These are phyloP conservation scores for Carterocephalus palaemon DNA, from an alignment of 2,888 invertebrate genomes.

Conservation along the genomic window DNA sequence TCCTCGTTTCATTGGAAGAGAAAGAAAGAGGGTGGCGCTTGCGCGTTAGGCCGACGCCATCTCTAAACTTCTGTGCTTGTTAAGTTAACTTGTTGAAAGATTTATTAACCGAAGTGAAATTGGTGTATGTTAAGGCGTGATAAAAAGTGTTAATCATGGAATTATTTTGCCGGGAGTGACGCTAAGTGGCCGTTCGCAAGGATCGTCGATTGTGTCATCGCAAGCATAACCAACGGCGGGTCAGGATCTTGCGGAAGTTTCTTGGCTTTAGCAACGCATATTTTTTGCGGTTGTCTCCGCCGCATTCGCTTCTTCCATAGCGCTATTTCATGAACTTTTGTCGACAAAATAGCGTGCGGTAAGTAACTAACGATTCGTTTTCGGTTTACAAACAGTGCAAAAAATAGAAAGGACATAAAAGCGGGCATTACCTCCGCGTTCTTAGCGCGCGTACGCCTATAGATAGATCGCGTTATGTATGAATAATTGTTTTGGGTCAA, in stretches of 20 bases:
- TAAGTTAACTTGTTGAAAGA: slow-evolving; percentile 47
- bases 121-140: slow-evolving; percentile 54
- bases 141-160: slow-evolving; percentile 63
- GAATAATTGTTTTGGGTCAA: slow-evolving; percentile 75
- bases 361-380: slow-evolving; percentile 49
- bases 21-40: slow-evolving; percentile 73
- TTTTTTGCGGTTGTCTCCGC: slow-evolving; percentile 70
- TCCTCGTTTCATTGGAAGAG: slow-evolving; percentile 64
- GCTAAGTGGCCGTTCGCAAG: slow-evolving; percentile 50
- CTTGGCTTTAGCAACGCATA: slow-evolving; percentile 72
- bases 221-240: slow-evolving; percentile 51
- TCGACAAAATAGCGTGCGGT: slow-evolving; percentile 57
- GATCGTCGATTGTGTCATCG: slow-evolving; percentile 46
- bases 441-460: slow-evolving; percentile 63
- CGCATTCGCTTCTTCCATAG: slow-evolving; percentile 47
- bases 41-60: slow-evolving; percentile 80
- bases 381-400: slow-evolving; percentile 40
- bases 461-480: slow-evolving; percentile 58
- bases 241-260: slow-evolving; percentile 71
- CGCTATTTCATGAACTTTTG: slow-evolving; percentile 60
- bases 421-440: slow-evolving; percentile 55
- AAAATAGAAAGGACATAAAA: slow-evolving; percentile 45
- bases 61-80: slow-evolving; percentile 72
- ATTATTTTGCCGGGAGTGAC: slow-evolving; percentile 52
- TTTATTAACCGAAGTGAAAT: slow-evolving; percentile 57